These are phyloP conservation scores for Cheilosia variabilis DNA, from an alignment of 2,888 invertebrate genomes.

Conservation along the genomic window DNA sequence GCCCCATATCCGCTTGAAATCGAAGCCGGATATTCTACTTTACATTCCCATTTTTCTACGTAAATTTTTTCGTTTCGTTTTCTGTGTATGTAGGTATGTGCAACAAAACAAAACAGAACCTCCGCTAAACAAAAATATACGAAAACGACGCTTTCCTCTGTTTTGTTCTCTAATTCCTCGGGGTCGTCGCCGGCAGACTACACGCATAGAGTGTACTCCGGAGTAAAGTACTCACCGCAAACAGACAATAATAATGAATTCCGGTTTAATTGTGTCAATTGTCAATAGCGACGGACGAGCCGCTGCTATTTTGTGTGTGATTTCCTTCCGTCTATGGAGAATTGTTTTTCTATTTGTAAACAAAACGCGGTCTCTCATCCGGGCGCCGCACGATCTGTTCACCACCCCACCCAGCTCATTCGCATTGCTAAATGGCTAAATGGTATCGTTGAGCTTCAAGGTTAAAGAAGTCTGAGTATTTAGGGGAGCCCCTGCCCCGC, in stretches of 20 bases:
- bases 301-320: slow-evolving; percentile 54
- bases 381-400: slow-evolving; percentile 38
- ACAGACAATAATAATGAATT: slow-evolving; percentile 57
- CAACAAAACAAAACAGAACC: slow-evolving; percentile 48
- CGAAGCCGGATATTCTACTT: slow-evolving; percentile 81
- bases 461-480: slow-evolving; percentile 35
- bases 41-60: slow-evolving; percentile 79
- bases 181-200: slow-evolving; percentile 3
- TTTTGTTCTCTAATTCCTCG: slow-evolving; percentile 42
- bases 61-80: slow-evolving; percentile 45
- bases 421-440: slow-evolving; percentile 29
- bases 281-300: slow-evolving; percentile 58
- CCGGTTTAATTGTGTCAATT: slow-evolving; percentile 75
- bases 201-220: slow-evolving; percentile 17
- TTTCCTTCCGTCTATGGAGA: slow-evolving; percentile 58
- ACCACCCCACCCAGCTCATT: slow-evolving; percentile 7
- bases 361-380: slow-evolving; percentile 56
- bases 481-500: background rate
- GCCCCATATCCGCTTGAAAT: slow-evolving; percentile 72
- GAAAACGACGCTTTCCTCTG: slow-evolving; percentile 50
- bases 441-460: slow-evolving; percentile 57
- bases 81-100: slow-evolving; percentile 38
- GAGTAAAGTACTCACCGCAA: slow-evolving; percentile 38
- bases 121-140: slow-evolving; percentile 40
- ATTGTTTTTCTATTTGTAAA: slow-evolving; percentile 71